These are phyloP conservation scores for Apogon hyalosoma DNA, from an alignment of 2,797 vertebrate genomes.

Conservation along the genomic window DNA sequence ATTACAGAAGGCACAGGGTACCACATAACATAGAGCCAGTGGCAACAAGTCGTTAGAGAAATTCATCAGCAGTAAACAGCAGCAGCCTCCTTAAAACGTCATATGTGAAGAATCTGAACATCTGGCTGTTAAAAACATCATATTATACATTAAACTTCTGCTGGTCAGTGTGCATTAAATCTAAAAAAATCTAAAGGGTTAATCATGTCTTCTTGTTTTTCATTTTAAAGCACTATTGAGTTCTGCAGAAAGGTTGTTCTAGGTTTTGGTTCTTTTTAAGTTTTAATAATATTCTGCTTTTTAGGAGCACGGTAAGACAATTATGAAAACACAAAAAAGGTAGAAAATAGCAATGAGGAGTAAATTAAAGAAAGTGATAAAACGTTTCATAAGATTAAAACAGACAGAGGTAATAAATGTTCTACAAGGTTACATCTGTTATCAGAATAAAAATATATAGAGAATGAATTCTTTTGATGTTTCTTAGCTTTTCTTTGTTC, in stretches of 20 bases:
- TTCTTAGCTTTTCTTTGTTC: neutral
- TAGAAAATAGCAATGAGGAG: neutral
- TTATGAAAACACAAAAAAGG: neutral
- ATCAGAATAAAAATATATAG: neutral
- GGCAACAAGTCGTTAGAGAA: conserved; percentile 42
- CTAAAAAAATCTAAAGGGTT: neutral
- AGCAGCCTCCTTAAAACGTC: conserved; percentile 17
- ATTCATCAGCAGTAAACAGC: conserved; percentile 10
- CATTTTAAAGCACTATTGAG: conserved; percentile 1
- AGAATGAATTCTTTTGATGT: neutral
- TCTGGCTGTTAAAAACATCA: conserved; percentile 16
- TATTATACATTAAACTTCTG: conserved; percentile 13
- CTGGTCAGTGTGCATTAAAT: conserved; percentile 34
- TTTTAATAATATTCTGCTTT: neutral
- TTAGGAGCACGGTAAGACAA: neutral
- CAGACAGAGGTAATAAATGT: neutral
- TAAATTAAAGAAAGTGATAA: neutral
- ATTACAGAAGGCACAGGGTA: conserved; percentile 80
- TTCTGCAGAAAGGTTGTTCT: neutral
- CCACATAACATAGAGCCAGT: conserved; percentile 58
- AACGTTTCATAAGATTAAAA: neutral
- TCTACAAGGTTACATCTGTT: neutral
- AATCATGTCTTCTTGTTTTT: neutral
- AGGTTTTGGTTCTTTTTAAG: neutral
- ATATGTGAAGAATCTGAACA: neutral